A percentile compares a stretch with the other conserved stretches of the same genome.
Conservation (phyloP, 2,113 vertebrate genomes). For the Coregonus clupeaformis region DNA sequence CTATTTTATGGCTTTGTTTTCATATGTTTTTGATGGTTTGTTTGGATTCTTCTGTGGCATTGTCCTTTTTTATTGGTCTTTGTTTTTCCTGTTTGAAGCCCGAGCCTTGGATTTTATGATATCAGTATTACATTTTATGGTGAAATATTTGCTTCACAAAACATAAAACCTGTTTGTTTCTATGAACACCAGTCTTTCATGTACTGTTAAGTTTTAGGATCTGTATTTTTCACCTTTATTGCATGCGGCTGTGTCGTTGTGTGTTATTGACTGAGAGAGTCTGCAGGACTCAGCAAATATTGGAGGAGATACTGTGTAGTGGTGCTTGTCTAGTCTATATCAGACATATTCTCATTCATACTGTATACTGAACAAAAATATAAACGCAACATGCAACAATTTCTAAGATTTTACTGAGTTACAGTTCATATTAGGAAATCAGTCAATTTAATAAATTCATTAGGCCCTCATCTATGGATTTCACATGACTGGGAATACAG, state of each 20-base stretch:
- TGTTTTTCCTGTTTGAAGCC: constrained; percentile 54
- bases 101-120: constrained; percentile 65
- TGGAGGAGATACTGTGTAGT: background rate
- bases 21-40: constrained; percentile 61
- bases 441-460: too few relatives aligned
- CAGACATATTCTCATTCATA: background rate
- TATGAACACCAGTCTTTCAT: background rate
- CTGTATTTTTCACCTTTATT: background rate
- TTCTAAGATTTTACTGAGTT: too few relatives aligned
- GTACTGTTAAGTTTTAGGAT: background rate
- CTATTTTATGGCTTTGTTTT: constrained; percentile 53
- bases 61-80: constrained; percentile 27
- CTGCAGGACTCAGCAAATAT: background rate
- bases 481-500: too few relatives aligned
- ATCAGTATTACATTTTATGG: constrained; percentile 63
- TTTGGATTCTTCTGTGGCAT: constrained; percentile 39
- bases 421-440: too few relatives aligned
- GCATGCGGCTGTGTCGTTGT: background rate
- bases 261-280: background rate
- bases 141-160: constrained; percentile 70
- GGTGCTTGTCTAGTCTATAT: background rate
- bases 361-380: too few relatives aligned
- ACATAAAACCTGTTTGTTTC: constrained; percentile 9
- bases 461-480: too few relatives aligned
- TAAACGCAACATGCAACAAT: too few relatives aligned